Percentiles rank a stretch among this genome's conserved stretches.
Evolutionary conservation across 1,140 invertebrate species (phyloP).

Genomic region (Dreissena rostriformis): DNA sequence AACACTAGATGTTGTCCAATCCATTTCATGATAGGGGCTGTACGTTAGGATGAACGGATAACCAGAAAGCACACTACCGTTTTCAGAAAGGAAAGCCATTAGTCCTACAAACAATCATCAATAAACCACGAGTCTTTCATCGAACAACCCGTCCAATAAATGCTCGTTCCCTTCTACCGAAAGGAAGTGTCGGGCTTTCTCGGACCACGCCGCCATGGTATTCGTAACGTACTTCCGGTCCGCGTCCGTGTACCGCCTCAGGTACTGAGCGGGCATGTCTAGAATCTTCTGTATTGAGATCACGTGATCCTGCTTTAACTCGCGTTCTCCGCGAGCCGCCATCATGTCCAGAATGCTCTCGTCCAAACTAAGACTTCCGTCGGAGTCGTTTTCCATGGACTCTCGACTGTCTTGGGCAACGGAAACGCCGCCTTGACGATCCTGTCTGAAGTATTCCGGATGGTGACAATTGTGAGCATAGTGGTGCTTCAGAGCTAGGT

Average conservation of each 20-base stretch:
- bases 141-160: conserved; percentile 14
- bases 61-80: too few relatives aligned
- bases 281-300: conserved; percentile 45
- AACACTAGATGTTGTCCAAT: too few relatives aligned
- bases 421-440: conserved; percentile 13
- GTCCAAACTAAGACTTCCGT: conserved; percentile 14
- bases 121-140: background rate
- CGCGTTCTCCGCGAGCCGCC: conserved; percentile 44
- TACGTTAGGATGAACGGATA: too few relatives aligned
- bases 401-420: background rate
- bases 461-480: conserved; percentile 47
- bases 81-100: too few relatives aligned
- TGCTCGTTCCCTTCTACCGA: conserved; percentile 1
- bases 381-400: conserved; percentile 7
- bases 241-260: conserved; percentile 32
- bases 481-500: conserved; percentile 35
- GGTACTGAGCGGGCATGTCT: conserved; percentile 27
- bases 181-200: conserved; percentile 8
- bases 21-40: too few relatives aligned
- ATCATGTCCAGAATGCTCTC: conserved; percentile 53
- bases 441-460: conserved; percentile 54
- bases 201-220: background rate
- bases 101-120: too few relatives aligned
- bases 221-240: conserved; percentile 13
- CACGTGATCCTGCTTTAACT: conserved; percentile 26